Conservation (phyloP, 2,888 invertebrate species). For the Nycteola revayana region DNA sequence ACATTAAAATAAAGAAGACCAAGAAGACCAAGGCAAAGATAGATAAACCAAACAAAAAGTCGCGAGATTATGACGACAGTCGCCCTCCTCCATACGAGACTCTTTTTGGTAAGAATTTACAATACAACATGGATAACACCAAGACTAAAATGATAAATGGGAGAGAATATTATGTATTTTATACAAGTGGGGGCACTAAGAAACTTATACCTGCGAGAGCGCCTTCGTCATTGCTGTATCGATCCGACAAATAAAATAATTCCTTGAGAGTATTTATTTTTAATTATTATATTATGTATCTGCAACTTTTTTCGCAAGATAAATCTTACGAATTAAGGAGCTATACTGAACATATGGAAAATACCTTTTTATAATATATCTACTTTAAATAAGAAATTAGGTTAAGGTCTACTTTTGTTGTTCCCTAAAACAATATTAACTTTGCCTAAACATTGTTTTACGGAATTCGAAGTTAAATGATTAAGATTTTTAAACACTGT, state of each 20-base stretch:
- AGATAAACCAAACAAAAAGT: conserved; percentile 28
- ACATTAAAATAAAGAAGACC: conserved; percentile 24
- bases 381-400: too few relatives aligned
- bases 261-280: too few relatives aligned
- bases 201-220: conserved; percentile 87
- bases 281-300: too few relatives aligned
- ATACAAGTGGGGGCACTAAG: conserved; percentile 82
- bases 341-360: too few relatives aligned
- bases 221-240: conserved; percentile 90
- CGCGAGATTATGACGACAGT: conserved; percentile 43
- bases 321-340: too few relatives aligned
- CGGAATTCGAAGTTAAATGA: too few relatives aligned
- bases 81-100: conserved; percentile 87
- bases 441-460: too few relatives aligned
- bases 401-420: too few relatives aligned
- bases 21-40: conserved; percentile 24
- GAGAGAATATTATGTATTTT: conserved; percentile 87
- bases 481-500: too few relatives aligned
- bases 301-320: too few relatives aligned
- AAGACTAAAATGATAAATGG: conserved; percentile 86
- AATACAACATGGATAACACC: conserved; percentile 49
- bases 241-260: conserved; percentile 41
- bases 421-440: too few relatives aligned
- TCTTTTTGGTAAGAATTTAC: conserved; percentile 68
- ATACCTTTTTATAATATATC: too few relatives aligned